Evolutionary conservation across 2,113 vertebrate species (phyloP).

Genomic region (Stegostoma tigrinum): DNA sequence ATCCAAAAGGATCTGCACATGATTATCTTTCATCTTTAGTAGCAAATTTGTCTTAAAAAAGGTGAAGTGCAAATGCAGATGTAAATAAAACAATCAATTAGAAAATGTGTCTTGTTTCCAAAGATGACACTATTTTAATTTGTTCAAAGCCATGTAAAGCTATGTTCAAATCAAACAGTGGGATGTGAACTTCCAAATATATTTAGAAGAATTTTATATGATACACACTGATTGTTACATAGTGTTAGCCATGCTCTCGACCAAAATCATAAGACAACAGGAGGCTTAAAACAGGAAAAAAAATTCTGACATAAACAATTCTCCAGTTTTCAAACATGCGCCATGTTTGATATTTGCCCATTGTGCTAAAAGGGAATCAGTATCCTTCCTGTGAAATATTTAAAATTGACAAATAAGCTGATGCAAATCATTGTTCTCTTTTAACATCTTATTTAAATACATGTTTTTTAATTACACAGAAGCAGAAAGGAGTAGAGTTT

Average conservation of each 20-base stretch:
- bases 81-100: neutral
- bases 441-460: conserved; percentile 20
- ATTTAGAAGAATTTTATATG: neutral
- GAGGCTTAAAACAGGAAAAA: neutral
- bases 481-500: conserved; percentile 4
- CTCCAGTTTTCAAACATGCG: neutral
- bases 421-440: neutral
- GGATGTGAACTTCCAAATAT: neutral
- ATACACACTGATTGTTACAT: neutral
- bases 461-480: conserved; percentile 24
- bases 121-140: neutral
- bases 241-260: neutral
- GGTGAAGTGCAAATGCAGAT: neutral
- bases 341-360: neutral
- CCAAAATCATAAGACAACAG: too few relatives aligned
- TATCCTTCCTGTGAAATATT: neutral
- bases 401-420: neutral
- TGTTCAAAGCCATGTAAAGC: neutral
- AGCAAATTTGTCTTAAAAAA: too few relatives aligned
- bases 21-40: neutral
- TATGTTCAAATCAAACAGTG: neutral
- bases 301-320: neutral
- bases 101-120: neutral
- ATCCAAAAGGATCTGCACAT: neutral
- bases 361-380: neutral